phyloP scores from a whole-genome alignment of 1,140 invertebrate genomes.

The Helicoverpa armigera region DNA sequence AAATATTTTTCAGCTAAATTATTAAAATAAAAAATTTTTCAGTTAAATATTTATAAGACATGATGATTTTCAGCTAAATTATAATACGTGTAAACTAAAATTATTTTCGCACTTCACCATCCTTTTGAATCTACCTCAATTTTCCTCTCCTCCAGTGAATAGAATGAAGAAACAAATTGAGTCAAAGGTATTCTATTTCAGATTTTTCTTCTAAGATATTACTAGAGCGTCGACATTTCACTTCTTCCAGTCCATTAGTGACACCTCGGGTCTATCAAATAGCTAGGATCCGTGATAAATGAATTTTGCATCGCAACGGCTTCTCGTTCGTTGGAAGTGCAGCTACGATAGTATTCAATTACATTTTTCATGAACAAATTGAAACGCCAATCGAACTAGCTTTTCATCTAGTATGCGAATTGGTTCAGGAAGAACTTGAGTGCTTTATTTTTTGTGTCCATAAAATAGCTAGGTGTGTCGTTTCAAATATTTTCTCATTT shows the following conservation, averaged over 20 bases:
- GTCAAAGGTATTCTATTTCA: slow-evolving; percentile 27
- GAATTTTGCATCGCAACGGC: slow-evolving; percentile 58
- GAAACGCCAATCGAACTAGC: slow-evolving; percentile 34
- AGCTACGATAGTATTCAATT: slow-evolving; percentile 53
- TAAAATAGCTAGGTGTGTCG: no score
- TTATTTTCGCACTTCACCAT: background rate
- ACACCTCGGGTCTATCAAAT: slow-evolving; percentile 65
- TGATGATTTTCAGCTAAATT: background rate
- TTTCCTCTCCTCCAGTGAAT: background rate
- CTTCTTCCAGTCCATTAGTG: slow-evolving; percentile 61
- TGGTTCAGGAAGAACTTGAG: background rate
- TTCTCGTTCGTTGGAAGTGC: slow-evolving; percentile 45
- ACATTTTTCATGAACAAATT: slow-evolving; percentile 57
- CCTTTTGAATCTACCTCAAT: background rate
- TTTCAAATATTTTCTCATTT: no score
- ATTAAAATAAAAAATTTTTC: no score
- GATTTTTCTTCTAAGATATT: slow-evolving; percentile 36
- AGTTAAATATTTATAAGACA: no score
- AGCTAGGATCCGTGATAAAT: slow-evolving; percentile 59
- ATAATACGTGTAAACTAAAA: background rate
- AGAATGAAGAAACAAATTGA: slow-evolving; percentile 22
- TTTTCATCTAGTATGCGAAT: slow-evolving; percentile 8
- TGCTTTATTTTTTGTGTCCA: background rate
- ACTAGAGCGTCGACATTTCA: slow-evolving; percentile 36
- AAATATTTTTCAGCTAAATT: background rate